Evolutionary conservation across 2,113 vertebrate genomes (phyloP).

Genomic region (Hydropotes inermis): DNA sequence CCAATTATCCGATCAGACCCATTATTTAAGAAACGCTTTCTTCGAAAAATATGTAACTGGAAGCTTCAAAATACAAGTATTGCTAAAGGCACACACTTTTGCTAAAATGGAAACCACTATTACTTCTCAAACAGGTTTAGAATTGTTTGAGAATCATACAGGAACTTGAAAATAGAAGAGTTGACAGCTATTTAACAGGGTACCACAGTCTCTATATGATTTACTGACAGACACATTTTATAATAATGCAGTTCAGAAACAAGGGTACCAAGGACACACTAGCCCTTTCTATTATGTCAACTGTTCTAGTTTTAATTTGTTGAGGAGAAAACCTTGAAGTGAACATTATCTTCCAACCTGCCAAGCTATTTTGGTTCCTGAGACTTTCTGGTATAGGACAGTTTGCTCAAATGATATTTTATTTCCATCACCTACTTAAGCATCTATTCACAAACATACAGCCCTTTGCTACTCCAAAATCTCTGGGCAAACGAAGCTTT

Average conservation of each 20-base stretch:
- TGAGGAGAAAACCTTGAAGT: conserved; percentile 66
- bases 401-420: conserved; percentile 62
- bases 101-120: conserved; percentile 43
- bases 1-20: background rate
- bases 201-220: conserved; percentile 38
- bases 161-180: conserved; percentile 49
- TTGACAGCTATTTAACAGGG: conserved; percentile 63
- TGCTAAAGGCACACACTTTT: conserved; percentile 39
- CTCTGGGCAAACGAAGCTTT: conserved; percentile 65
- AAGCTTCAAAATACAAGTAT: background rate
- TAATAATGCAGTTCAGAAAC: conserved; percentile 56
- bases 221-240: conserved; percentile 74
- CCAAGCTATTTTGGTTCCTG: conserved; percentile 62
- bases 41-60: conserved; percentile 13
- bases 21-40: conserved; percentile 39
- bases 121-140: conserved; percentile 61
- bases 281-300: conserved; percentile 75
- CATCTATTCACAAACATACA: conserved; percentile 54
- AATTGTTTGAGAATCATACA: conserved; percentile 58
- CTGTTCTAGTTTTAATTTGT: conserved; percentile 66
- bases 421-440: conserved; percentile 55
- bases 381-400: conserved; percentile 51
- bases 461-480: conserved; percentile 53
- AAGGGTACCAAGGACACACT: conserved; percentile 71
- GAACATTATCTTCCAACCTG: conserved; percentile 60